These are phyloP conservation scores for Porites cylindrica DNA, from an alignment of 92 coral and sea anemone species.

Conservation along the genomic window DNA sequence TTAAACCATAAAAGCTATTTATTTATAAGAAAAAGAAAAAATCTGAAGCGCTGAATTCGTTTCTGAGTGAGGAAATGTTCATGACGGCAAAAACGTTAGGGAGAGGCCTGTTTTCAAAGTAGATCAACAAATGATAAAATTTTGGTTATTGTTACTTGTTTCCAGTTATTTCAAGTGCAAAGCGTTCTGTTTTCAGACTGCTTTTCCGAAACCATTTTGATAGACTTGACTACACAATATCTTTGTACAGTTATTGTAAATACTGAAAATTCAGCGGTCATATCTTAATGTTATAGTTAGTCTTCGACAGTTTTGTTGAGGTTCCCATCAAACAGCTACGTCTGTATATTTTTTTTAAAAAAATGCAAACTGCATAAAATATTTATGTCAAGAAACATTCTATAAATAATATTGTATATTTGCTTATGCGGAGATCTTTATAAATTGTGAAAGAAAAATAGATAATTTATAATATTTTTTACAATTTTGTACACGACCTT, in stretches of 20 bases:
- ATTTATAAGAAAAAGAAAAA: conserved; percentile 43
- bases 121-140: not conserved
- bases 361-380: conserved; percentile 76
- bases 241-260: conserved; percentile 52
- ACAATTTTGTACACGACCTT: conserved; percentile 70
- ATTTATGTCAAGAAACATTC: conserved; percentile 74
- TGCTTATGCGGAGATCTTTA: conserved; percentile 82
- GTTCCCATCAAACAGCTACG: conserved; percentile 38
- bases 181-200: conserved; percentile 22
- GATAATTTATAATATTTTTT: conserved; percentile 84
- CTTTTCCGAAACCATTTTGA: conserved; percentile 14
- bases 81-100: not conserved
- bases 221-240: not conserved
- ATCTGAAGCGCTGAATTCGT: conserved; percentile 33
- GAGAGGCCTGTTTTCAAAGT: not conserved
- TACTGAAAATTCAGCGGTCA: conserved; percentile 32
- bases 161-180: not conserved
- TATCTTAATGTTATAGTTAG: conserved; percentile 32
- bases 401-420: conserved; percentile 82
- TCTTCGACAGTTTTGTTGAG: conserved; percentile 23
- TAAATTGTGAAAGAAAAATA: conserved; percentile 77
- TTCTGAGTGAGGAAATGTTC: conserved; percentile 24
- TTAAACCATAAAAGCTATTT: conserved; percentile 58
- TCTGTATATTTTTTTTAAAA: conserved; percentile 71
- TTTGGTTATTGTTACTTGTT: conserved; percentile 9